phyloP scores from a whole-genome alignment of 2,113 vertebrate species.

The Recurvirostra avosetta region DNA sequence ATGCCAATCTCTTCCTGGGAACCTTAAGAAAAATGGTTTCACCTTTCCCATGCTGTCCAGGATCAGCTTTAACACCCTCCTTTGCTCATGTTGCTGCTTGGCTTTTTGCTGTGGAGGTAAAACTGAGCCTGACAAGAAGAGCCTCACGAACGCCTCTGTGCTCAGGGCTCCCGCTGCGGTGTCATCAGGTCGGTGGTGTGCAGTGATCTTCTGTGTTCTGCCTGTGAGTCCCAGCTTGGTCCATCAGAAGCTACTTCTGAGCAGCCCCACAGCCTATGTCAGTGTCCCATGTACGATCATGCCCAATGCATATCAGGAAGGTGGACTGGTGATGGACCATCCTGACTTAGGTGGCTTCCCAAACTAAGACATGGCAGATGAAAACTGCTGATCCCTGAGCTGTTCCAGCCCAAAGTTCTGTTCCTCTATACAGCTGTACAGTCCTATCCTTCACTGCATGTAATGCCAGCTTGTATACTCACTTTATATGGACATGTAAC shows the following conservation, averaged over 20 bases:
- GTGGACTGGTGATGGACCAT: neutral
- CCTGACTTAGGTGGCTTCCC: neutral
- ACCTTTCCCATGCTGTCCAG: neutral
- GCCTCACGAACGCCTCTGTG: neutral
- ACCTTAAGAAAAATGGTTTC: neutral
- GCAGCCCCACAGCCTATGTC: neutral
- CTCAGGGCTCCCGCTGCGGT: rapidly evolving
- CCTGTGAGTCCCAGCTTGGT: neutral
- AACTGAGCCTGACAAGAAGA: neutral
- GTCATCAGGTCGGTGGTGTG: neutral
- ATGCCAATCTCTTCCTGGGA: neutral
- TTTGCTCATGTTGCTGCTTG: neutral
- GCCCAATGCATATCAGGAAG: rapidly evolving
- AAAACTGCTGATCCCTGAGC: neutral
- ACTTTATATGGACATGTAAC: neutral
- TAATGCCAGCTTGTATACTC: neutral
- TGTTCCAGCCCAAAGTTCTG: neutral
- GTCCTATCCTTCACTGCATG: neutral
- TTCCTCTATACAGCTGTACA: rapidly evolving
- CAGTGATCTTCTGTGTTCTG: neutral
- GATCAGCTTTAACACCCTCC: neutral
- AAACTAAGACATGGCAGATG: neutral
- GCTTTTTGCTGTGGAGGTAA: neutral
- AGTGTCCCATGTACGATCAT: rapidly evolving
- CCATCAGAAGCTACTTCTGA: neutral